Base-by-base conservation (phyloP, 2,888 invertebrate genomes). In the Sipunculus nudus region DNA sequence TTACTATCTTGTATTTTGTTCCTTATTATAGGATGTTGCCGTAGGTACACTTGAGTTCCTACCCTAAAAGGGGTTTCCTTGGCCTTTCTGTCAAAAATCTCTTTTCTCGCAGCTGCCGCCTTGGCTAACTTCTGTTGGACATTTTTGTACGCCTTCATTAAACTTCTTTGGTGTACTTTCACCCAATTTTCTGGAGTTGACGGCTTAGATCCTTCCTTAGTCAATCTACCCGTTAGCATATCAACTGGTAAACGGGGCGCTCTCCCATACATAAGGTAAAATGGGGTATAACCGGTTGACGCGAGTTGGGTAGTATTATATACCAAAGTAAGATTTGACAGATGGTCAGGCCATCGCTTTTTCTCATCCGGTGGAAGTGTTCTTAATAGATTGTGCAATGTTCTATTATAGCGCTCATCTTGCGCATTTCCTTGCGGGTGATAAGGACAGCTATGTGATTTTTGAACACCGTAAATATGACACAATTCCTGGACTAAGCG, bases 391-490 rank as follows among this genome's bases (percentile, higher is more conserved):
- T 68, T 53, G 28, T 67, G 67, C 10, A 71, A 28, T 2, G 67
- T 67, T 2, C 67, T 13, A 53, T 72, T 69, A 45, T 72, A 71
- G 4, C 69, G 31, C 54, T 73, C 65, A 47, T 68, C 68, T 19
- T 68, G 61, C 2, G 56, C 53, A 38, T 70, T 69, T 25, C 65
- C 60, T 23, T 49, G 29, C n/a, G 48, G 59, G 29, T 61, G 57
- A 41, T 58, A 64, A 5, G 56, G 40, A 13, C 39, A 48, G 13
- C 48, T 56, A 8, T 29, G 32, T 8, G 48, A 48, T 23, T 49
- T 56, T n/a, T 26, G 16, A 4, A 56, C 29, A 1, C 43, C 56
- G 10, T 19, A 23, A 13, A 48, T 19, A 8, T 45, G 25, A 1
- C 49, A 49, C 31, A 56, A 39, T 19, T 48, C 21, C 19, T 19